Percentiles rank a stretch among this genome's conserved stretches.
phyloP scores from a whole-genome alignment of 1,140 invertebrate species.

The Temnothorax longispinosus region DNA sequence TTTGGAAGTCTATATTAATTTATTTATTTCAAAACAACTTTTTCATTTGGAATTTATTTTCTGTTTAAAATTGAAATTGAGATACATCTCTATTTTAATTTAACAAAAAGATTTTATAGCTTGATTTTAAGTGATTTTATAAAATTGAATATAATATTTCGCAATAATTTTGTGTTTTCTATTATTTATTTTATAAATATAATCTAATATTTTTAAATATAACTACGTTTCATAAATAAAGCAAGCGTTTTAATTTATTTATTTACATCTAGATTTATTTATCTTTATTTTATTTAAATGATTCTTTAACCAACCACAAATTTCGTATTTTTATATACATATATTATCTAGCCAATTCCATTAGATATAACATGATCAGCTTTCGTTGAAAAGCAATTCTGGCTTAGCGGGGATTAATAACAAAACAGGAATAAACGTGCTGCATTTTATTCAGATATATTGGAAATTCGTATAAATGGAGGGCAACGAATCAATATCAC shows the following conservation, averaged over 20 bases:
- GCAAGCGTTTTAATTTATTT: not conserved
- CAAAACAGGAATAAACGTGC: not conserved
- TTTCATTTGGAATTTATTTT: not conserved
- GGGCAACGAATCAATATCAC: slow-evolving; percentile 45
- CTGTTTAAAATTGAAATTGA: not conserved
- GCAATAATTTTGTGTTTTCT: not conserved
- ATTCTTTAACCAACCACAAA: not conserved
- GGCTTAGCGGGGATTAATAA: slow-evolving; percentile 19
- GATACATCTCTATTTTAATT: not conserved
- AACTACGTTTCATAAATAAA: not conserved
- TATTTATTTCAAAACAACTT: not conserved
- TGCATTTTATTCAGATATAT: slow-evolving; percentile 22
- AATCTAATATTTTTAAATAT: not conserved
- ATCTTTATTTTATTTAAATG: not conserved
- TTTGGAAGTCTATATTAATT: not conserved
- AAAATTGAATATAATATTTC: not conserved
- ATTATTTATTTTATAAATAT: not conserved
- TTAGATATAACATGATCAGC: not conserved
- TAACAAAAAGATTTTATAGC: not conserved
- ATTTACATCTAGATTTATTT: not conserved
- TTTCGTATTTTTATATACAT: not conserved
- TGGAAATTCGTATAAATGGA: not conserved
- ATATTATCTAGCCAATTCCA: not conserved
- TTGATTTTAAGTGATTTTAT: not conserved
- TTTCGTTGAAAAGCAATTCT: not conserved